Base-by-base conservation (phyloP, 2,888 invertebrate species). In the Oscheius sp. region DNA sequence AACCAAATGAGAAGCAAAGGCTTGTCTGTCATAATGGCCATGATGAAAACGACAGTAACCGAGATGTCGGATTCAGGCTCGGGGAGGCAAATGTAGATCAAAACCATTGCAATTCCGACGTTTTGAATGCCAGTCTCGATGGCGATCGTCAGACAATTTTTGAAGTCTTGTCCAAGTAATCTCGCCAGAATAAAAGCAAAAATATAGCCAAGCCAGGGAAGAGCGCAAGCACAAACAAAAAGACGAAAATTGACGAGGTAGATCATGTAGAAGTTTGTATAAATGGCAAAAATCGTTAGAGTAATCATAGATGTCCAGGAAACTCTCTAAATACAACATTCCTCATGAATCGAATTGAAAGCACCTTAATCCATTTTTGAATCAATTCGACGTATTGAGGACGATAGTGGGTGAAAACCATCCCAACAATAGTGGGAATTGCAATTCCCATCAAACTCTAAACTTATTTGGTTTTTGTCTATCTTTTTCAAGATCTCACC, bases 351-450 rank as follows among this genome's bases (percentile, higher is more conserved):
- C 55, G 31, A 25, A 23, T 20, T 23, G 3, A 27, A n/a, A n/a
- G n/a, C n/a, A 93, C 93, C 84, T 95, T 95, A 69, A 95, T 89
- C 57, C 93, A 91, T 63, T 91, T 90, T 58, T 92, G 92, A 89
- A 94, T 90, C 75, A 92, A 89, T 12, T 90, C 89, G 0, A 92
- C 91, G 0, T 92, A 80, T 50, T 89, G 90, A 0, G 93, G 93
- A 33, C 91, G 89, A 85, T 90, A 79, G 27, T 66, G 63, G 33
- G 72, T 77, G 45, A 80, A 92, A 50, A 87, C 70, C 20, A 88
- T 74, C 3, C 88, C 88, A 5, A 86, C 68, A 1, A 87, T 88
- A 33, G 93, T 87, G 0, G 95, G 95, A 27, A 95, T 88, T 2
- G 95, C 87, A 2, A 96, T 90, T 0, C 92, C 91, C 0, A 91